Percentiles rank a stretch among this genome's conserved stretches.
These are phyloP conservation scores for Chelon labrosus DNA, from an alignment of 2,797 vertebrate species.

Conservation along the genomic window DNA sequence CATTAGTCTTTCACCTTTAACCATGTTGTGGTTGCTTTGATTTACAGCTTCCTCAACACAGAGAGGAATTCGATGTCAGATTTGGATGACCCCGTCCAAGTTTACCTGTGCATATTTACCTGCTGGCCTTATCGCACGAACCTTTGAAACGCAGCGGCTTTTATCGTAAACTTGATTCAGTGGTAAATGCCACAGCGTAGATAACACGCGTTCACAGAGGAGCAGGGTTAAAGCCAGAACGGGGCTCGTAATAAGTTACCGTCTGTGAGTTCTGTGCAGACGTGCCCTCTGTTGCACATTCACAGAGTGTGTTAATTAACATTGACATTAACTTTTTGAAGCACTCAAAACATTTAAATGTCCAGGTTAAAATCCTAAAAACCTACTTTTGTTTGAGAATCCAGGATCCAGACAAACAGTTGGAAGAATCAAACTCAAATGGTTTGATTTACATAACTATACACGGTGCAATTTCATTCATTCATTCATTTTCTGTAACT, in stretches of 20 bases:
- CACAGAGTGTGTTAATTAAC: constrained; percentile 10
- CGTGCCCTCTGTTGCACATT: constrained; percentile 18
- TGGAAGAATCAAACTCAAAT: too few species aligned
- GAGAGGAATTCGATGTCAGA: not conserved
- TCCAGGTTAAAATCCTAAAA: too few species aligned
- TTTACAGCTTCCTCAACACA: not conserved
- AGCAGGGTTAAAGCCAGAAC: constrained; percentile 2
- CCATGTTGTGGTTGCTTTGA: not conserved
- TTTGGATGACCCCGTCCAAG: not conserved
- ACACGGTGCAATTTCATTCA: too few species aligned
- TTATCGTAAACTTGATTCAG: not conserved
- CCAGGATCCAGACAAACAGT: too few species aligned
- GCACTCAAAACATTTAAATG: too few species aligned
- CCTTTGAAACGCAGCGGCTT: constrained; percentile 3
- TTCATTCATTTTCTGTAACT: too few species aligned
- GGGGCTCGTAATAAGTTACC: not conserved
- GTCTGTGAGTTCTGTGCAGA: not conserved
- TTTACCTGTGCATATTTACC: not conserved
- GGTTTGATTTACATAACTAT: too few species aligned
- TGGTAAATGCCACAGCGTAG: constrained; percentile 1
- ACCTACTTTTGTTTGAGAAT: too few species aligned
- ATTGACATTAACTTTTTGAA: too few species aligned
- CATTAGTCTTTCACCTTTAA: constrained; percentile 3
- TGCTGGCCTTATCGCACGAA: not conserved
- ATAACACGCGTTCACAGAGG: constrained; percentile 19